Conservation (phyloP, 2,113 vertebrate genomes). For the Podarcis raffonei region DNA sequence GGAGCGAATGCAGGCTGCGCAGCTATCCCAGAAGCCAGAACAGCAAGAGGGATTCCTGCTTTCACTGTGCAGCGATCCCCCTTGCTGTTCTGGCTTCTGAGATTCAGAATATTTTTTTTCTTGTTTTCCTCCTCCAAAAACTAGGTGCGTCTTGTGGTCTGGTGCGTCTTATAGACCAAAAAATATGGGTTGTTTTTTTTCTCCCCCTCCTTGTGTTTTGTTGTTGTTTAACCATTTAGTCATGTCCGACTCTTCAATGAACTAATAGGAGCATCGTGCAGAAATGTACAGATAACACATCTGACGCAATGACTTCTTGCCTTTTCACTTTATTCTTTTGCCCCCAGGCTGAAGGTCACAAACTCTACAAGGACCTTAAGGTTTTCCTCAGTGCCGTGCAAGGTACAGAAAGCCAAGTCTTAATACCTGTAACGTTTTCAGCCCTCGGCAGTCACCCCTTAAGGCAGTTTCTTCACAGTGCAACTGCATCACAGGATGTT, state of each 20-base stretch:
- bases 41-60: too few relatives aligned
- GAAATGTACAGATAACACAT: neutral
- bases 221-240: too few relatives aligned
- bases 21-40: too few relatives aligned
- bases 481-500: neutral
- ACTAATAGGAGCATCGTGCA: neutral
- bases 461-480: neutral
- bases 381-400: slow-evolving; percentile 84
- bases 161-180: too few relatives aligned
- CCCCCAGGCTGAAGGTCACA: slow-evolving; percentile 86
- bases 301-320: neutral
- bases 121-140: too few relatives aligned
- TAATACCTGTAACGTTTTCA: neutral
- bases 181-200: neutral
- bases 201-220: neutral
- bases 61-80: too few relatives aligned
- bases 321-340: neutral
- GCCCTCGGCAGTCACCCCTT: too few relatives aligned
- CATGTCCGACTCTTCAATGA: too few relatives aligned
- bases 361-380: slow-evolving; percentile 90
- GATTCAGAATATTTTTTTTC: too few relatives aligned
- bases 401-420: slow-evolving; percentile 74
- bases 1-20: too few relatives aligned
- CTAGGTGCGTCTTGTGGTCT: too few relatives aligned
- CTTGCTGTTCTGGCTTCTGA: too few relatives aligned